phyloP scores from a whole-genome alignment of 53 echinoderm and acorn worm species.

The Henricia sp. region DNA sequence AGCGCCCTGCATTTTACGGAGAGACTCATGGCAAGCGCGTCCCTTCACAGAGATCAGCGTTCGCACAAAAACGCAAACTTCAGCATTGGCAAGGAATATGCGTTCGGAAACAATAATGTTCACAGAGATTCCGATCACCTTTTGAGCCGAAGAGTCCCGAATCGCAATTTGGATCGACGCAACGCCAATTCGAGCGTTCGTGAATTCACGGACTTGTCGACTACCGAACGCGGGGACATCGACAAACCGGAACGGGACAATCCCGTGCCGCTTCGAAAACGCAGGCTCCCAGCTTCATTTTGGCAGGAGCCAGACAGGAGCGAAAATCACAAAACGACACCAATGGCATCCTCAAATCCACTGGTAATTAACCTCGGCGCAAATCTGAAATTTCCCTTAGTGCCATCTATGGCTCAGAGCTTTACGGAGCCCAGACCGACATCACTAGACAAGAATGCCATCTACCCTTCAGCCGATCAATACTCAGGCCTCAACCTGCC shows the following conservation, averaged over 20 bases:
- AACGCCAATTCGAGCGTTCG: background rate
- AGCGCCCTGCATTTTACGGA: conserved; percentile 50
- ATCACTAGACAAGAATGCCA: conserved; percentile 57
- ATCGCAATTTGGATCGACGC: background rate
- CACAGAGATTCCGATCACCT: conserved; percentile 17
- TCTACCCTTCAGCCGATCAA: conserved; percentile 41
- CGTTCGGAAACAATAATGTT: conserved; percentile 15
- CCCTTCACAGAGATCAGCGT: conserved; percentile 41
- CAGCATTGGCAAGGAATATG: conserved; percentile 8
- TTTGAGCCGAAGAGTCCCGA: background rate
- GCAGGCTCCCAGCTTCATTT: conserved; percentile 94
- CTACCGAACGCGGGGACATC: background rate
- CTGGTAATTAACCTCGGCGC: background rate
- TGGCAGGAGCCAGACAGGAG: conserved; percentile 96
- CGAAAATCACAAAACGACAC: conserved; percentile 66
- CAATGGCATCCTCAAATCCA: background rate
- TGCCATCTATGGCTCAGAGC: conserved; percentile 16
- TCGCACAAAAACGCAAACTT: conserved; percentile 15
- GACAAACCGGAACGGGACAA: conserved; percentile 37
- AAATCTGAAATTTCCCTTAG: conserved; percentile 37
- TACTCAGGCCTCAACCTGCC: conserved; percentile 15
- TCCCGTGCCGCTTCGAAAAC: conserved; percentile 86
- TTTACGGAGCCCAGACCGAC: conserved; percentile 39
- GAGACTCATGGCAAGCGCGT: conserved; percentile 50
- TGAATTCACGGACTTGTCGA: conserved; percentile 48